Conservation (phyloP, 2,888 invertebrate genomes). For the Tachystola acroxantha region DNA sequence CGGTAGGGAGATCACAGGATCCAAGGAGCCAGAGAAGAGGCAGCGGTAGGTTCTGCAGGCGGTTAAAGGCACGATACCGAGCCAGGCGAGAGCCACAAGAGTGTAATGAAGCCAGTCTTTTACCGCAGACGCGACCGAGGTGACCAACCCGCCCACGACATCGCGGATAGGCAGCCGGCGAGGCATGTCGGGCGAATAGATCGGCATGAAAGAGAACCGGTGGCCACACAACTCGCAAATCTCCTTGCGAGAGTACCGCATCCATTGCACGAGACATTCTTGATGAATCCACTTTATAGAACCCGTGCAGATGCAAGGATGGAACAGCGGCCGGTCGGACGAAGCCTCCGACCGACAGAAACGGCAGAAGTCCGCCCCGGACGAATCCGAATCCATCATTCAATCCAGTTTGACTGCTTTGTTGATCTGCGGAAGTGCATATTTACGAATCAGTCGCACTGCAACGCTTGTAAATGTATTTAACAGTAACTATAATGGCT, state of each 20-base stretch:
- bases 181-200: slow-evolving; percentile 99
- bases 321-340: slow-evolving; percentile 94
- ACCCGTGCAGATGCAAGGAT: slow-evolving; percentile 99
- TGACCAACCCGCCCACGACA: slow-evolving; percentile 92
- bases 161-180: slow-evolving; percentile 95
- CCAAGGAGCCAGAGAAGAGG: slow-evolving; percentile 93
- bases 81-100: slow-evolving; percentile 97
- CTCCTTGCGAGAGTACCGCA: slow-evolving; percentile 98
- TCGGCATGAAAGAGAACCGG: slow-evolving; percentile 98
- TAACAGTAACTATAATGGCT: neutral
- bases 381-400: slow-evolving; percentile 71
- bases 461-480: neutral
- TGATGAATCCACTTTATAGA: slow-evolving; percentile 99
- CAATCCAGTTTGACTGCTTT: slow-evolving; percentile 66
- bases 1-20: slow-evolving; percentile 90
- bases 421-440: slow-evolving; percentile 54
- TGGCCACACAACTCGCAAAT: slow-evolving; percentile 99
- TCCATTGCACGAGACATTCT: slow-evolving; percentile 99
- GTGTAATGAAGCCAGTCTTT: slow-evolving; percentile 99
- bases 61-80: slow-evolving; percentile 96
- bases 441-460: slow-evolving; percentile 6
- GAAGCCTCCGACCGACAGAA: slow-evolving; percentile 97
- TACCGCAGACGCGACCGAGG: slow-evolving; percentile 93
- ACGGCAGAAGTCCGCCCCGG: slow-evolving; percentile 94
- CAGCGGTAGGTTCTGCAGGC: slow-evolving; percentile 97